Percentiles rank a stretch among this genome's conserved stretches.
These are phyloP conservation scores for Rhynchotus rufescens DNA, from an alignment of 2,797 vertebrate species.

Conservation along the genomic window DNA sequence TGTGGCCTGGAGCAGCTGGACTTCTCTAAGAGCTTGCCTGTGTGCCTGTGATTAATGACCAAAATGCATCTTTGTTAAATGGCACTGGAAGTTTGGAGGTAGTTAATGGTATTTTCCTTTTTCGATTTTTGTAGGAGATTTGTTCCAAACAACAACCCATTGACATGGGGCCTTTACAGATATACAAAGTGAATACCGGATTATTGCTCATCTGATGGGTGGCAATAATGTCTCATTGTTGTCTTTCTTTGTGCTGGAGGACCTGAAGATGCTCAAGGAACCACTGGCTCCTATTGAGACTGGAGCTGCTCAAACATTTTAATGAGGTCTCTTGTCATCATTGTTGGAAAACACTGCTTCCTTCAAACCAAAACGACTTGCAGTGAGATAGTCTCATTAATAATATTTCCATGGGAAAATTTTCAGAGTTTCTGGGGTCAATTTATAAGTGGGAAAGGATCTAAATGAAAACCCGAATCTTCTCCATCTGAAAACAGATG, in stretches of 20 bases:
- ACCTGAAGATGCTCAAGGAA: neutral
- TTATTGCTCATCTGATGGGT: constrained; percentile 46
- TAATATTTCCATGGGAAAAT: constrained; percentile 61
- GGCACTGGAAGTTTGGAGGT: constrained; percentile 50
- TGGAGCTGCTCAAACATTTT: constrained; percentile 25
- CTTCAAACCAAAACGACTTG: constrained; percentile 4
- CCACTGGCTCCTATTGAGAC: neutral
- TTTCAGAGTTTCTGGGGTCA: constrained; percentile 56
- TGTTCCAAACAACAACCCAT: constrained; percentile 59
- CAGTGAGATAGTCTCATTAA: constrained; percentile 24
- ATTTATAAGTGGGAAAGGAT: constrained; percentile 40
- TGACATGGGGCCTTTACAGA: constrained; percentile 32
- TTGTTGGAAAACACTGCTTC: neutral
- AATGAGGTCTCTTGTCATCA: constrained; percentile 32
- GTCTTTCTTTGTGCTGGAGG: neutral
- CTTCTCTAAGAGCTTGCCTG: constrained; percentile 64
- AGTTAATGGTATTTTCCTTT: constrained; percentile 46
- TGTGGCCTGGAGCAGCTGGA: constrained; percentile 64
- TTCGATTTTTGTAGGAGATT: constrained; percentile 28
- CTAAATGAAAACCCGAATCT: neutral
- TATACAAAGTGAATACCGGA: constrained; percentile 28
- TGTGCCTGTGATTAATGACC: constrained; percentile 68
- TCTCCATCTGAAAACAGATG: constrained; percentile 49
- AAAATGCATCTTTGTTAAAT: constrained; percentile 67
- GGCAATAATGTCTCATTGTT: constrained; percentile 46